phyloP scores from a whole-genome alignment of 2,797 vertebrate genomes.

The Platyrinchus mystaceus region DNA sequence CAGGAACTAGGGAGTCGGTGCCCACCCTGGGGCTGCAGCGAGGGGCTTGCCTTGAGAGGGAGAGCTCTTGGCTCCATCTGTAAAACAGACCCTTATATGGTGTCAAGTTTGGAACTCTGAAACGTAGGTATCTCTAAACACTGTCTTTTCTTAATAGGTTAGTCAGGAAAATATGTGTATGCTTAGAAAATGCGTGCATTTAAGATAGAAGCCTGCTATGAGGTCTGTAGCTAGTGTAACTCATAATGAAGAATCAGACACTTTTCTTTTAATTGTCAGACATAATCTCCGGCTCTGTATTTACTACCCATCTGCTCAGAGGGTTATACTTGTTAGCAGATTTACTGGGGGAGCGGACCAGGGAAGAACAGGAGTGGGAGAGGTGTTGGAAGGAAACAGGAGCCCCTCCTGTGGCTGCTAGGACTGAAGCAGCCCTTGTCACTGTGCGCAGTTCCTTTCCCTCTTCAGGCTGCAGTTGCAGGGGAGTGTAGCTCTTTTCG shows the following conservation, averaged over 20 bases:
- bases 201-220: neutral
- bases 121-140: neutral
- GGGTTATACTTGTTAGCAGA: constrained; percentile 38
- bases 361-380: constrained; percentile 52
- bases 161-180: neutral
- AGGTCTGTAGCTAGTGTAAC: constrained; percentile 11
- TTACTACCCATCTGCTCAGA: constrained; percentile 56
- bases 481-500: neutral
- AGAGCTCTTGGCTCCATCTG: neutral
- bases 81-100: constrained; percentile 31
- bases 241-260: neutral
- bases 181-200: neutral
- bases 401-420: neutral
- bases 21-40: neutral
- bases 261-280: constrained; percentile 50
- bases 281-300: constrained; percentile 35
- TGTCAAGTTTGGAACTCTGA: neutral
- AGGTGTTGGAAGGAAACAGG: constrained; percentile 13
- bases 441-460: neutral
- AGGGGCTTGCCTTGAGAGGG: neutral
- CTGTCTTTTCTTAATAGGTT: constrained; percentile 17
- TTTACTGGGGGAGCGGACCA: constrained; percentile 26
- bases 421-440: neutral
- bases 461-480: neutral
- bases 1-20: neutral